Base-by-base conservation (phyloP, 2,113 vertebrate genomes). In the Ophthalmolycus amberensis region DNA sequence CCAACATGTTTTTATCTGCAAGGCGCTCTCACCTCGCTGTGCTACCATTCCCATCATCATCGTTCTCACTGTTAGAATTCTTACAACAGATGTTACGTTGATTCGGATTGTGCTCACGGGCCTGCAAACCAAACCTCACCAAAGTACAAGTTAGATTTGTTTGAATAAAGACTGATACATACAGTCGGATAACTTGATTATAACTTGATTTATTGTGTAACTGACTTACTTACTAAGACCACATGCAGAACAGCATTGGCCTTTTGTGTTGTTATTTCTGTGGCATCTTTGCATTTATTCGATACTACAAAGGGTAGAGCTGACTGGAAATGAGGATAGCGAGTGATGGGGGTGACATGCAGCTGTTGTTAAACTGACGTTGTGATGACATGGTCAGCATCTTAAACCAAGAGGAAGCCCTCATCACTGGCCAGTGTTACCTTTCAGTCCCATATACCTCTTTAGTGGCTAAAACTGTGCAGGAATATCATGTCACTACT, bases 1-100 rank as follows among this genome's bases (percentile, higher is more conserved):
- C 50, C 65, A 70, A 2, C n/a, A 8, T 69, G 68, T 59, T 86
- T 87, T 83, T 54, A 54, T 84, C 72, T 65, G 62, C 48, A 52
- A 34, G 2, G 44, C 5, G 9, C 63, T 37, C 27, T 46, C 11
- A 64, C 37, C 66, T 79, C 1, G 0, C 32, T 29, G 20, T 18
- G 40, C 60, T 38, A 18, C 73, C 48, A 58, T 74, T 32, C 48
- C 56, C 20, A 34, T 52, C 32, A 3, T 75, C 38, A 73, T 63
- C 2, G 22, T 10, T 20, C 32, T 34, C 42, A 16, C 59, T 59
- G 58, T 85, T 83, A 74, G 76, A 46, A 48, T 70, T 48, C 27
- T 75, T n/a, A 32, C 20, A 82, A 12, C 70, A 84, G 48, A 78
- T 83, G 70, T 64, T 38, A 46, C 2, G 16, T 12, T 34, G 50